A percentile compares a stretch with the other conserved stretches of the same genome.
Evolutionary conservation across 2,113 vertebrate species (phyloP).

Genomic region (Myxocyprinus asiaticus): DNA sequence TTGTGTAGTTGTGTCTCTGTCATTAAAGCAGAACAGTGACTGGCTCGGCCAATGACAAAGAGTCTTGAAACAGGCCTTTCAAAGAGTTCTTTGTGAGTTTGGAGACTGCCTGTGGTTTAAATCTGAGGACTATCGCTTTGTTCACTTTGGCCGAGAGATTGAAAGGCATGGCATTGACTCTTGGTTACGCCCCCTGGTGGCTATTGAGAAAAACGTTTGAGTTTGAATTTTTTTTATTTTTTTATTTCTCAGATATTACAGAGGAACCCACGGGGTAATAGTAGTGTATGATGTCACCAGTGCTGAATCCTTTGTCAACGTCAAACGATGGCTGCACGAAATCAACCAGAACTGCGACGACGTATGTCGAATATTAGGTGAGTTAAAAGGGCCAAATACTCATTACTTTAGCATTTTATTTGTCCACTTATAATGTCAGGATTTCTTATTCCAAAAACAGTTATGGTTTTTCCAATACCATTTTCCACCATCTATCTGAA

Average conservation of each 20-base stretch:
- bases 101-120: conserved; percentile 23
- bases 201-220: not conserved
- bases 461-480: no score
- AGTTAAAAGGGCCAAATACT: conserved; percentile 24
- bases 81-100: conserved; percentile 63
- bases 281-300: conserved; percentile 98
- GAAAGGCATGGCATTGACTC: not conserved
- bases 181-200: conserved; percentile 46
- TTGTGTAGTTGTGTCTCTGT: no score
- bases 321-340: conserved; percentile 98
- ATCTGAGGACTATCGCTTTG: conserved; percentile 5
- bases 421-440: no score
- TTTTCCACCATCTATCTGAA: no score
- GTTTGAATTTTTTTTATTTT: conserved; percentile 53
- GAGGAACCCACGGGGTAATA: conserved; percentile 96
- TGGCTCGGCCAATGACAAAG: conserved; percentile 13
- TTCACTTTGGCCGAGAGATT: not conserved
- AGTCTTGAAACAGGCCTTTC: conserved; percentile 34
- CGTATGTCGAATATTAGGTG: conserved; percentile 98
- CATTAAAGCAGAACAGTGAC: conserved; percentile 9
- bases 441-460: no score
- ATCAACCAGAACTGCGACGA: conserved; percentile 99
- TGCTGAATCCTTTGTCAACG: conserved; percentile 97
- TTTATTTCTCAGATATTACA: conserved; percentile 85
- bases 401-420: no score